Base-by-base conservation (phyloP, 2,113 vertebrate genomes). In the Bagarius yarrelli region DNA sequence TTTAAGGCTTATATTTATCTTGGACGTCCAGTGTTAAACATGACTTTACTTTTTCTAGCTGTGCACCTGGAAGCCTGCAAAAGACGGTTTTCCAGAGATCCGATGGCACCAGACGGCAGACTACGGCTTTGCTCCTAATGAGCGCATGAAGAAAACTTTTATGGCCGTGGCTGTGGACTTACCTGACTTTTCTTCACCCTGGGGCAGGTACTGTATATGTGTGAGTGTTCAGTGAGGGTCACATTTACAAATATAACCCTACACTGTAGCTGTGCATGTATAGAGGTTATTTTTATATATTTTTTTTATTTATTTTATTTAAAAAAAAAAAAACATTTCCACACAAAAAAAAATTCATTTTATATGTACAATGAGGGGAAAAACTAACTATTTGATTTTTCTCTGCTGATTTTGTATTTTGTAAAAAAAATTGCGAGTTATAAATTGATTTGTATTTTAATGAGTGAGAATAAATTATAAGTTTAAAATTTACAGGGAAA, bases 81-180 rank as follows among this genome's bases (percentile, higher is more conserved):
- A 72, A 13, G 89, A 93, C 1, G 79, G 78, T n/a, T 95, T 93
- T 2, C 87, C 95, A 21, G 84, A 90, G 2, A 92, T 98, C 81
- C 95, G 97, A 13, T 99, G 97, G 97, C 97, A 99, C 86, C 97
- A 98, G 87, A 96, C 97, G 0, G 96, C 95, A 0, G 94, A 97
- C 55, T 56, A 85, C 13, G 96, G 96, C 64, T 91, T 87, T 9
- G 94, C 87, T 8, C 96, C 97, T 34, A 99, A 97, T 5, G 0
- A 3, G 12, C 91, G 81, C 83, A 95, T 99, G 95, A 89, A 90
- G n/a, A 88, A 88, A 64, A 96, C 95, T 11, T 98, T 98, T 86
- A 99, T 98, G 96, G 96, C 97, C 0, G 96, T 97, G 1, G 88
- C 96, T 3, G 66, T 99, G 86, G 97, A 98, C 83, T 91, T 98